These are phyloP conservation scores for Perdita meconis DNA, from an alignment of 2,888 invertebrate genomes.

Conservation along the genomic window DNA sequence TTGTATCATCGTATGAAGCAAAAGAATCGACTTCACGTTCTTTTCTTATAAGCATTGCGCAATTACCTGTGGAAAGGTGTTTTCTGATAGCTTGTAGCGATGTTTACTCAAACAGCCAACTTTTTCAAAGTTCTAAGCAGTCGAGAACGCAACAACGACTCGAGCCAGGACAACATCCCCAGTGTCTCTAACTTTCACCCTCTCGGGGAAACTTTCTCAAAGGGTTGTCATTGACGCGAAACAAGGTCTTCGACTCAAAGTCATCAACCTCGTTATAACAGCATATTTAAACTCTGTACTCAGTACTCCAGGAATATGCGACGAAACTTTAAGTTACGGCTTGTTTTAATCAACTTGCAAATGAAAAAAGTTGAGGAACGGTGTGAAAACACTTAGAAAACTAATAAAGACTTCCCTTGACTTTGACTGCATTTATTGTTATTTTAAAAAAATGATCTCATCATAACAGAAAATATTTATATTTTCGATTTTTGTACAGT, in stretches of 20 bases:
- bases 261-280: neutral
- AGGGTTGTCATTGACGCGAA: constrained; percentile 43
- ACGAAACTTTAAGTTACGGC: neutral
- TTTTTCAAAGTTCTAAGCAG: constrained; percentile 24
- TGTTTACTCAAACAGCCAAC: constrained; percentile 9
- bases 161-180: constrained; percentile 27
- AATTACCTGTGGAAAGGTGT: neutral
- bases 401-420: too few relatives aligned
- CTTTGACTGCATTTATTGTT: too few relatives aligned
- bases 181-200: constrained; percentile 42
- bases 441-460: too few relatives aligned
- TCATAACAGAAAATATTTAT: too few relatives aligned
- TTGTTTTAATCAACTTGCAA: neutral
- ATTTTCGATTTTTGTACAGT: too few relatives aligned
- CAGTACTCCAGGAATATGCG: neutral
- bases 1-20: too few relatives aligned
- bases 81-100: neutral
- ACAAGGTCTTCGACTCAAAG: constrained; percentile 18
- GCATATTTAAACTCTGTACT: neutral
- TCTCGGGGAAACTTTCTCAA: constrained; percentile 41
- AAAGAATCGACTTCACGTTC: too few relatives aligned
- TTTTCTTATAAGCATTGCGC: too few relatives aligned
- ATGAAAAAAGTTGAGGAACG: too few relatives aligned
- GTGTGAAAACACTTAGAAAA: too few relatives aligned
- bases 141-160: constrained; percentile 26